Evolutionary conservation across 2,888 invertebrate genomes (phyloP).

Genomic region (Asteroscopus sphinx): DNA sequence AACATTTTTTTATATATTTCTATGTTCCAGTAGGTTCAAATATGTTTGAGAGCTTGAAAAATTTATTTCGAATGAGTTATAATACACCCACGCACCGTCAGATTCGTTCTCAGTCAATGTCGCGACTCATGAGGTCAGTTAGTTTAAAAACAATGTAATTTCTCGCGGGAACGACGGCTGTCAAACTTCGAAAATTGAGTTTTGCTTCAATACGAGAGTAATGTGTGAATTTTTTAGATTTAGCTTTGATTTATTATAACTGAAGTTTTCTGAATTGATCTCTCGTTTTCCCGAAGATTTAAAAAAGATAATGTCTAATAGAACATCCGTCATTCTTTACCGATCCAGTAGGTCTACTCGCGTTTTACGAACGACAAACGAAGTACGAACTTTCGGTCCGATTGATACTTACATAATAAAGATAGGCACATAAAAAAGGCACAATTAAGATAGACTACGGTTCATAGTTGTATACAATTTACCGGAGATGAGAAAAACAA

Average conservation of each 20-base stretch:
- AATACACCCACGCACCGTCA: neutral
- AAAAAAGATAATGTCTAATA: constrained; percentile 21
- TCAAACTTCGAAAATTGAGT: constrained; percentile 56
- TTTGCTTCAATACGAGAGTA: constrained; percentile 34
- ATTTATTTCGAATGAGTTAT: constrained; percentile 21
- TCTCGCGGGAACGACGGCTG: constrained; percentile 51
- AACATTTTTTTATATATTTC: too few species aligned
- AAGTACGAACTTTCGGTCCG: too few species aligned
- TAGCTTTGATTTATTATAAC: constrained; percentile 36
- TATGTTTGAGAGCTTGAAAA: neutral
- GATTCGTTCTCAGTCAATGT: constrained; percentile 6
- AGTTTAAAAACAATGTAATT: constrained; percentile 54
- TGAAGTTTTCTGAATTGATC: constrained; percentile 10
- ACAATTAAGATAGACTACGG: too few species aligned
- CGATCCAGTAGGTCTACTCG: too few species aligned
- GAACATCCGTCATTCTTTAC: constrained; percentile 11
- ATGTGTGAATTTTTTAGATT: constrained; percentile 36
- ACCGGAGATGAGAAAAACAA: too few species aligned
- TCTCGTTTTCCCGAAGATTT: constrained; percentile 18
- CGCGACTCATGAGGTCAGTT: constrained; percentile 27
- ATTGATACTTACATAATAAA: too few species aligned
- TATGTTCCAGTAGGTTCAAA: too few species aligned
- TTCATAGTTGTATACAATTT: too few species aligned
- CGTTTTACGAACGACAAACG: too few species aligned
- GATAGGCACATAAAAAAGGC: too few species aligned